Evolutionary conservation across 2,113 vertebrate genomes (phyloP).

Genomic region (Oceanodroma tethys): DNA sequence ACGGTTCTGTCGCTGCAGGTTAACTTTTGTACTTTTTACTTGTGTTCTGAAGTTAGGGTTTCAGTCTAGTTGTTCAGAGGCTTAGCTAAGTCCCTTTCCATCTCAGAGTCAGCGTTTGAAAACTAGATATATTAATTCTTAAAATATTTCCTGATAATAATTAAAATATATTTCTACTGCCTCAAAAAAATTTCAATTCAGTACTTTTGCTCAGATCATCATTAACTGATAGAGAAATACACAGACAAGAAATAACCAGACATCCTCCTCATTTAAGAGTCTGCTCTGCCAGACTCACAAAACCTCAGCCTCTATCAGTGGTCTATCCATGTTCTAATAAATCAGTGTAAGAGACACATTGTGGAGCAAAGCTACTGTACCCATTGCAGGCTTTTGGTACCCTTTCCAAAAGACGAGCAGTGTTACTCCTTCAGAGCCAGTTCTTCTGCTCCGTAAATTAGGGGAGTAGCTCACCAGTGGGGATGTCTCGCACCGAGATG

Average conservation of each 20-base stretch:
- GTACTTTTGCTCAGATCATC: not conserved
- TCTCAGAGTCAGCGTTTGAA: not conserved
- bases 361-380: not conserved
- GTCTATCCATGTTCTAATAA: too few relatives aligned
- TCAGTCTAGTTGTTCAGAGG: not conserved
- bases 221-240: not conserved
- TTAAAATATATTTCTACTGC: not conserved
- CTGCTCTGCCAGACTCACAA: not conserved
- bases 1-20: not conserved
- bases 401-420: not conserved
- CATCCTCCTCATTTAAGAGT: not conserved
- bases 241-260: not conserved
- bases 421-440: not conserved
- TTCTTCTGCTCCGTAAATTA: not conserved
- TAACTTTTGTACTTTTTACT: too few relatives aligned
- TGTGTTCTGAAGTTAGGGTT: not conserved
- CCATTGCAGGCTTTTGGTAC: not conserved
- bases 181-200: not conserved
- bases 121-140: not conserved
- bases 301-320: not conserved
- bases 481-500: not conserved
- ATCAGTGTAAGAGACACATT: too few relatives aligned
- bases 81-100: not conserved
- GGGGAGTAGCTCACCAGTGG: not conserved
- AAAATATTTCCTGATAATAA: not conserved